Base-by-base conservation (phyloP, 2,797 vertebrate genomes). In the Eulemur mongoz region DNA sequence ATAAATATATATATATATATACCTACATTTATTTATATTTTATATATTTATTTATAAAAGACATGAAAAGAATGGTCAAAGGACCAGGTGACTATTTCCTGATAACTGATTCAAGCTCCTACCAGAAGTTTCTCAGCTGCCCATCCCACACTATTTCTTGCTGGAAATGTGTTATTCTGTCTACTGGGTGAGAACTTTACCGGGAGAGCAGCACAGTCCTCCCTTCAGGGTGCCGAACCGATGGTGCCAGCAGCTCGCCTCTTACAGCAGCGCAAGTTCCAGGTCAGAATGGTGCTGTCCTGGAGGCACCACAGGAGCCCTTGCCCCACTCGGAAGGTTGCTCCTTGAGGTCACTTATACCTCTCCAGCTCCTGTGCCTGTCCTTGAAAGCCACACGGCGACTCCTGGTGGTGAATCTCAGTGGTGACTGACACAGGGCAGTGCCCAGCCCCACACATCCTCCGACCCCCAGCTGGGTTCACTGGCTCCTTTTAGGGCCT, bases 401-500 rank as follows among this genome's bases (percentile, higher is more conserved):
- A 22, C 14, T 43, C 4, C 11, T 25, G 8, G 15, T n/a, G 12
- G 38, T 5, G 4, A n/a, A 23, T 8, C 35, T 78, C 35, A 22
- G 22, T 13, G 12, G 2, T 6, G 5, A 15, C 54, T 15, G 1
- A 3, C 27, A 30, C 7, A 72, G 12, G 27, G 52, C 12, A 18
- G 30, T 10, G 54, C 63, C 12, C 12, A 17, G 32, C 15, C 17
- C 23, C 8, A 2, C 35, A 25, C 23, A 45, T 9, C 32, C 17
- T n/a, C 35, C 3, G 14, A 79, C 45, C 22, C 2, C 23, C 13
- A 4, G 17, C 0, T 43, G 32, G 23, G 27, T 32, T 45, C 25
- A 11, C 3, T 50, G 23, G 38, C 2, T 7, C 3, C 27, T 7
- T n/a, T n/a, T 2, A 15, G 20, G 2, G 0, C 63, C 40, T 10